Percentiles rank a stretch among this genome's conserved stretches.
phyloP scores from a whole-genome alignment of 2,113 vertebrate genomes.

The Nanorana parkeri region DNA sequence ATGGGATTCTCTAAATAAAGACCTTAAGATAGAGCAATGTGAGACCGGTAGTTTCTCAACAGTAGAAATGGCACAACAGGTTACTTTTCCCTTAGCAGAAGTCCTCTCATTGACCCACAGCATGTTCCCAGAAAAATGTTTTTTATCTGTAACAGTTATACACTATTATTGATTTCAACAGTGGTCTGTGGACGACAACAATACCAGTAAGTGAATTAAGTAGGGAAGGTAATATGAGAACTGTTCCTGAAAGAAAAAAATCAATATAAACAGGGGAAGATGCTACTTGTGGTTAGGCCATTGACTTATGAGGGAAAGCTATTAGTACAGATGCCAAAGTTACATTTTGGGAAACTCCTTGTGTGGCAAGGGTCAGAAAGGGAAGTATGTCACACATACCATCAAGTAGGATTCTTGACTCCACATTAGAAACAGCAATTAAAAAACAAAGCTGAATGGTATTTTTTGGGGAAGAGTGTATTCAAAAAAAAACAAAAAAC shows the following conservation, averaged over 20 bases:
- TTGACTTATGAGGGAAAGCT: neutral
- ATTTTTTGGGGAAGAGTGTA: too few relatives aligned
- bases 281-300: slow-evolving; percentile 18
- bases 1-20: too few relatives aligned
- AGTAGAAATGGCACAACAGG: too few relatives aligned
- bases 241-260: slow-evolving; percentile 22
- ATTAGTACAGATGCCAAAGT: neutral
- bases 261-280: slow-evolving; percentile 43
- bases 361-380: neutral
- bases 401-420: too few relatives aligned
- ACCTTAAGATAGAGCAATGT: too few relatives aligned
- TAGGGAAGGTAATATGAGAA: slow-evolving; percentile 38
- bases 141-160: slow-evolving; percentile 17
- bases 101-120: too few relatives aligned
- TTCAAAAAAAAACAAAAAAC: too few relatives aligned
- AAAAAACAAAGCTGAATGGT: too few relatives aligned
- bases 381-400: too few relatives aligned
- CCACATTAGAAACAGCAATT: too few relatives aligned
- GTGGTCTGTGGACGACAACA: slow-evolving; percentile 46
- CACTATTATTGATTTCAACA: slow-evolving; percentile 34
- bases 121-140: slow-evolving; percentile 28
- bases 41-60: too few relatives aligned
- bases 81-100: too few relatives aligned
- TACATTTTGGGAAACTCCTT: slow-evolving; percentile 1
- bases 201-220: slow-evolving; percentile 50